Percentiles rank a stretch among this genome's conserved stretches.
Evolutionary conservation across 2,888 invertebrate genomes (phyloP).

Genomic region (Ochropleura leucogaster): DNA sequence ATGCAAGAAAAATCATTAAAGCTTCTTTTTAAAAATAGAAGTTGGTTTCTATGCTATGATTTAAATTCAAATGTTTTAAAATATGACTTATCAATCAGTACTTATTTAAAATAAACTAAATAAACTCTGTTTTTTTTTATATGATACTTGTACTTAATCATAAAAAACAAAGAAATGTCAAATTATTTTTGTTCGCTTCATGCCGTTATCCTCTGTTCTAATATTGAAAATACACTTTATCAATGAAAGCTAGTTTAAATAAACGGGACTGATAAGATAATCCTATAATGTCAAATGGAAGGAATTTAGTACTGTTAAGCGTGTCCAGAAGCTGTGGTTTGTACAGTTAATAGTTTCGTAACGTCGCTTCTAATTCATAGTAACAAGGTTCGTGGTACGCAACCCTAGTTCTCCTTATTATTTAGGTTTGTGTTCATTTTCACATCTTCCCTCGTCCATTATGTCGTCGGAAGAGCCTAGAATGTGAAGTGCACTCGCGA

Average conservation of each 20-base stretch:
- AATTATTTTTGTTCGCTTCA: background rate
- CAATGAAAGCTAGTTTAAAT: background rate
- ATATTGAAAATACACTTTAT: background rate
- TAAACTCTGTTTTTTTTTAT: no score
- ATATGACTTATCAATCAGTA: background rate
- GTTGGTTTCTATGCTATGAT: background rate
- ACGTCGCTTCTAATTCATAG: background rate
- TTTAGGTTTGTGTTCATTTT: background rate
- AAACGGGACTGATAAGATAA: no score
- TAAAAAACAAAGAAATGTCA: no score
- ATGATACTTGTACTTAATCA: no score
- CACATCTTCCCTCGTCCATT: background rate
- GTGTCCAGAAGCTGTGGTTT: background rate
- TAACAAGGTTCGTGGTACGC: background rate
- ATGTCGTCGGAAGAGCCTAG: background rate
- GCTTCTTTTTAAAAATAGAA: background rate
- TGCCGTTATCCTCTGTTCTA: background rate
- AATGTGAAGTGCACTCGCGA: background rate
- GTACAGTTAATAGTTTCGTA: conserved; percentile 12
- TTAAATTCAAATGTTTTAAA: background rate
- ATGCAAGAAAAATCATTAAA: background rate
- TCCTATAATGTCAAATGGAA: background rate
- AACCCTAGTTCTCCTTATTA: background rate
- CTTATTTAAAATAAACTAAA: background rate
- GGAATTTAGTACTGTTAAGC: background rate